Percentiles rank a stretch among this genome's conserved stretches.
Conservation (phyloP, 92 coral and sea anemone genomes). For the Scolanthus callimorphus region DNA sequence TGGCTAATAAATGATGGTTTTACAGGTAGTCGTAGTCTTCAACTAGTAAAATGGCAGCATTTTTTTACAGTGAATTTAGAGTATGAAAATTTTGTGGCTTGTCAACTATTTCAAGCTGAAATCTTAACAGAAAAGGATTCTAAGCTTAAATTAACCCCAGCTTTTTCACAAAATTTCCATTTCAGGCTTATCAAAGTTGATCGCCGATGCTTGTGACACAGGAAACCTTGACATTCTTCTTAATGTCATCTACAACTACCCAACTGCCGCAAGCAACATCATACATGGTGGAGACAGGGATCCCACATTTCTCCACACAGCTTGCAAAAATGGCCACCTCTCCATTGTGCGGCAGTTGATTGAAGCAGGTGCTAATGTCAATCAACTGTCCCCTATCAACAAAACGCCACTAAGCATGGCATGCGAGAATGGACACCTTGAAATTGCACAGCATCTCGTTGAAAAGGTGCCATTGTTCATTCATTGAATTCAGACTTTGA, state of each 20-base stretch:
- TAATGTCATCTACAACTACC: slow-evolving; percentile 59
- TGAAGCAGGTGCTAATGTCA: slow-evolving; percentile 71
- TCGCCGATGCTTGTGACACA: slow-evolving; percentile 65
- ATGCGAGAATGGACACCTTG: slow-evolving; percentile 71
- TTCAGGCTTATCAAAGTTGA: slow-evolving; percentile 60
- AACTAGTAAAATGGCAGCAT: too few relatives aligned
- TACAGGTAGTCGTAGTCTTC: too few relatives aligned
- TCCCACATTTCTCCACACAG: slow-evolving; percentile 55
- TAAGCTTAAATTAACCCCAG: too few relatives aligned
- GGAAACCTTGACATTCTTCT: slow-evolving; percentile 81
- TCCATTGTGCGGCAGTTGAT: slow-evolving; percentile 78
- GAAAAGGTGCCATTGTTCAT: slow-evolving; percentile 65
- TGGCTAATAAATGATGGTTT: too few relatives aligned
- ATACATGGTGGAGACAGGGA: slow-evolving; percentile 11
- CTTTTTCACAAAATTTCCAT: too few relatives aligned
- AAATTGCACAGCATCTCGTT: slow-evolving; percentile 59
- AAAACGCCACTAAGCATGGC: slow-evolving; percentile 82
- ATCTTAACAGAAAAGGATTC: too few relatives aligned
- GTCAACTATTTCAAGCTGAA: too few relatives aligned
- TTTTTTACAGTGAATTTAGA: too few relatives aligned
- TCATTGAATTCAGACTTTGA: slow-evolving; percentile 24
- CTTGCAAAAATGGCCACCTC: slow-evolving; percentile 74
- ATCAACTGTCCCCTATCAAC: slow-evolving; percentile 36
- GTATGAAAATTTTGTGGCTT: too few relatives aligned
- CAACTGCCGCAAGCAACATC: slow-evolving; percentile 32